Evolutionary conservation across 2,888 invertebrate species (phyloP).

Genomic region (Belgica antarctica): DNA sequence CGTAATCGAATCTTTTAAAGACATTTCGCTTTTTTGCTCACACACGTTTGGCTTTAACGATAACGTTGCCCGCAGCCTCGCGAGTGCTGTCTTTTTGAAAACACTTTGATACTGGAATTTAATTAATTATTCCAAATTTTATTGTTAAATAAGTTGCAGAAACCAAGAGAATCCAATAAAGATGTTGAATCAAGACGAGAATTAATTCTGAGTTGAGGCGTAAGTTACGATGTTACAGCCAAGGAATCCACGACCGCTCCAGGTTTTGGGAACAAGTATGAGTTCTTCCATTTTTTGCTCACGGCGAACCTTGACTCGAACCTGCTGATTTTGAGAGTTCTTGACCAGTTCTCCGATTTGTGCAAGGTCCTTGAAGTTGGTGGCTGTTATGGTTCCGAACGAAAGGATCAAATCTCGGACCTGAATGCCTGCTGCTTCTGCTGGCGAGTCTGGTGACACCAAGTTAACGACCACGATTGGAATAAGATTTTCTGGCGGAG

Average conservation of each 20-base stretch:
- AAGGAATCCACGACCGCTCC: conserved; percentile 76
- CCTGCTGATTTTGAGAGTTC: conserved; percentile 58
- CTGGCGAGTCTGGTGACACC: conserved; percentile 76
- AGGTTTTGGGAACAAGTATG: conserved; percentile 67
- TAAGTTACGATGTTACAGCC: conserved; percentile 63
- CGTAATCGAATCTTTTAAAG: background rate
- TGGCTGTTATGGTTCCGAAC: conserved; percentile 72
- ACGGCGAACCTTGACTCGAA: conserved; percentile 60
- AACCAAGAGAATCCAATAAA: background rate
- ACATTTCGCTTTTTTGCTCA: background rate
- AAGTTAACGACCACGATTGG: conserved; percentile 71
- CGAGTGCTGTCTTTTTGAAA: background rate
- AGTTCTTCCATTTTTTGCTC: conserved; percentile 58
- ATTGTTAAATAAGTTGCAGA: background rate
- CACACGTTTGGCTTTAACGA: background rate
- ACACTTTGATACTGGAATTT: background rate
- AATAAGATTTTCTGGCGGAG: conserved; percentile 46
- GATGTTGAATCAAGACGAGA: background rate
- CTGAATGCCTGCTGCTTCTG: conserved; percentile 72
- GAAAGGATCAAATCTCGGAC: conserved; percentile 69
- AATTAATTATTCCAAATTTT: conserved; percentile 8
- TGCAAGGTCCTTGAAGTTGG: conserved; percentile 67
- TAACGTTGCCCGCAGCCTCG: background rate
- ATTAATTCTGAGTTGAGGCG: background rate
- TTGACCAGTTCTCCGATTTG: conserved; percentile 70